Evolutionary conservation across 1,140 invertebrate species (phyloP), one percentile per base, ranked within the genome.

Genomic region (Philopotamus ludificatus): DNA sequence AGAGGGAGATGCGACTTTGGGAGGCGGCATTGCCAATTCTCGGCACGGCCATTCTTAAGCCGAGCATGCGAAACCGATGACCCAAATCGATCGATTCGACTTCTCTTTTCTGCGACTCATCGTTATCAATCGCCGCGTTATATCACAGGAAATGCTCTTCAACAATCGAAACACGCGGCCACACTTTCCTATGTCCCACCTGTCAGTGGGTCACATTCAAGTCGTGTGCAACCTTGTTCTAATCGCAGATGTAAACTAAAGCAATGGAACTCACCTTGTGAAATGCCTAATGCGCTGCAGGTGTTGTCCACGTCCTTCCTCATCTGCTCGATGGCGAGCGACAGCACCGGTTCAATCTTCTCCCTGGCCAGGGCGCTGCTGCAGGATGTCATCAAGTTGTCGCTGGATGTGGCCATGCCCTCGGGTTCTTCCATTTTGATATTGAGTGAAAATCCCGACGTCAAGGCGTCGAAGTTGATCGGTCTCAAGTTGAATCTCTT

Each of bases 291-390:
- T 58, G 90, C 85, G 2, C 86, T 85, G 74, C 92, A 94, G 1
- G 91, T 92, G 71, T 87, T 89, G 70, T 91, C 87, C 26, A 94
- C 90, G 74, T 94, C 92, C 71, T 89, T 87, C 65, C 90, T 88
- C 60, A 92, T 86, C 73, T 94, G 89, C 71, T 94, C 91, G 69
- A 94, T 90, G 3, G 91, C 92, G 73, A 94, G 79, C 58, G 87
- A 91, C 18, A 94, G 83, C 12, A 94, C 89, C 4, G 91, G 90
- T 74, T 93, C 92, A 66, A 94, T 90, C 71, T 88, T 86, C 70
- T 89, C 87, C 23, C 85, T 81, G n/a, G 83, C 83, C 41, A 88
- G 77, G 26, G 86, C 82, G 61, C 78, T 75, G 28, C 76, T 74
- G 71, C 79, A 79, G 77, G 66, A 82, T 72, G 72, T 82, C 76